Percentiles rank a stretch among this genome's conserved stretches.
Conservation (phyloP, 2,888 invertebrate species). For the Leptinotarsa rubiginosa region DNA sequence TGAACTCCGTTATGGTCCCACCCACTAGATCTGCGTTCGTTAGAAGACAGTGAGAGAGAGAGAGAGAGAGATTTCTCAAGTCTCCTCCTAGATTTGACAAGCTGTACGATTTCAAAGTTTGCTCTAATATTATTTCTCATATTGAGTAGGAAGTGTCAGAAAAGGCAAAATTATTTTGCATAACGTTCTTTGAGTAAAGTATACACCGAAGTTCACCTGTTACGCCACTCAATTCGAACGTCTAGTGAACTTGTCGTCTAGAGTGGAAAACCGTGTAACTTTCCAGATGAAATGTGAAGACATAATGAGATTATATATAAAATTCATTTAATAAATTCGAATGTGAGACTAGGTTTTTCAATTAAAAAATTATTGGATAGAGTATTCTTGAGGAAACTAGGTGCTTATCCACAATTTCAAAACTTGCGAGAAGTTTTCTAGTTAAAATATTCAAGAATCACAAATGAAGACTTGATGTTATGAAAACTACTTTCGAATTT, state of each 20-base stretch:
- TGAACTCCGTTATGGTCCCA: too few relatives aligned
- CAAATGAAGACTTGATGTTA: too few relatives aligned
- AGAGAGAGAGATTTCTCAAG: too few relatives aligned
- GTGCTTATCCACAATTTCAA: too few relatives aligned
- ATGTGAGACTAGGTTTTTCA: background rate
- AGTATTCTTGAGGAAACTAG: background rate
- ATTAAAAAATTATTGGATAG: background rate
- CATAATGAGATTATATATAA: constrained; percentile 6
- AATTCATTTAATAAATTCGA: background rate
- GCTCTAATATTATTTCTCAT: background rate
- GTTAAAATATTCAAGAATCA: too few relatives aligned
- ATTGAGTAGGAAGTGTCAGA: too few relatives aligned
- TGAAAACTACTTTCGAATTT: too few relatives aligned
- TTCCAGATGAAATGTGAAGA: constrained; percentile 9
- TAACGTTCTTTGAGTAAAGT: constrained; percentile 11
- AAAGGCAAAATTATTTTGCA: constrained; percentile 23
- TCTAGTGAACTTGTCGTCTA: constrained; percentile 20
- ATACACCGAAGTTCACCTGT: constrained; percentile 31
- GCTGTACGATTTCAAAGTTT: too few relatives aligned
- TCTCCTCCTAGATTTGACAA: too few relatives aligned
- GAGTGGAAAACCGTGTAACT: constrained; percentile 32
- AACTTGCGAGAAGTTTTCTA: too few relatives aligned
- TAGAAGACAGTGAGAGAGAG: too few relatives aligned
- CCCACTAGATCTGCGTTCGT: too few relatives aligned
- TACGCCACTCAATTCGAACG: constrained; percentile 23